Base-by-base conservation (phyloP, 2,888 invertebrate species). In the Noctua pronuba region DNA sequence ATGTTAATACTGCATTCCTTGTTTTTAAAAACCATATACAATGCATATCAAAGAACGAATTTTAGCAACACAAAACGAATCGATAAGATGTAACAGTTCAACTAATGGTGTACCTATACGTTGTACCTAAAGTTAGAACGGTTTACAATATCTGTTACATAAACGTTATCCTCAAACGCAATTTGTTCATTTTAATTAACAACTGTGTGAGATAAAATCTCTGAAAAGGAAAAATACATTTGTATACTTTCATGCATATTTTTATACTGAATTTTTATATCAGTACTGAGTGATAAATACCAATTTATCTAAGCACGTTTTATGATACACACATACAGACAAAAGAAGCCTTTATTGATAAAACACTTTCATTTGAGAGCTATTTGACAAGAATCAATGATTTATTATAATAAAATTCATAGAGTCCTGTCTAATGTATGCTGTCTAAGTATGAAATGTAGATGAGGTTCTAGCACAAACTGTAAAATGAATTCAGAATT, bases 101-200 rank as follows among this genome's bases (percentile, higher is more conserved):
- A 62, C 65, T 46, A 75, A 83, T 79, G 38, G 58, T 65, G 35
- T 71, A 44, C 21, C 10, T 66, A 31, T 58, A 49, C 16, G n/a
- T 73, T 58, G 16, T 24, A 64, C n/a, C 41, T 58, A 71, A 35
- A 72, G 28, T 49, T 62, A 49, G 1, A 66, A 64, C 38, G 1
- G 24, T 71, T 31, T 8, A 28, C 28, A 44, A 44, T 67, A 70
- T 81, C 18, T 58, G 66, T 68, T 52, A 72, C 35, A 16, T 52
- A 41, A 58, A 41, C 65, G 18, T 82, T 78, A 72, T 77, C 83
- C 83, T 69, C 60, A 41, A 70, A 73, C 66, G 8, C 46, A 41
- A 64, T 62, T 31, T 49, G 38, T 49, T 75, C 24, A 52, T 79
- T 79, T 83, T 79, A 82, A 79, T 82, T 71, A 83, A 79, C 62